phyloP scores from a whole-genome alignment of 2,113 vertebrate genomes.

The Lophotis ruficrista region DNA sequence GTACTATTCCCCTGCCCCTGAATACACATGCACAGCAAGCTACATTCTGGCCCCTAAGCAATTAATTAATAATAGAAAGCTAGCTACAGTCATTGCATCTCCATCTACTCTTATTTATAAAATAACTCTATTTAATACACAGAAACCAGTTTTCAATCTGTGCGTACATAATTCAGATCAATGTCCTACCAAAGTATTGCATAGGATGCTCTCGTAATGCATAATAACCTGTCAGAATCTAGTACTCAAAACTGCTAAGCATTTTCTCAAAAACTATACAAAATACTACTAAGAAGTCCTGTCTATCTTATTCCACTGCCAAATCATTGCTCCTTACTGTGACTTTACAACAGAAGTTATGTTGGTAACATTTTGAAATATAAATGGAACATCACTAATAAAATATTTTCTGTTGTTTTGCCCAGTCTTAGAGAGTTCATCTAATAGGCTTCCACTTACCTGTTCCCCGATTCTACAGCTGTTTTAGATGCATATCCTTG shows the following conservation, averaged over 20 bases:
- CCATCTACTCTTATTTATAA: not conserved
- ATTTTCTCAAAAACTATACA: not conserved
- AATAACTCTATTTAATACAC: not conserved
- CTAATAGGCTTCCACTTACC: not conserved
- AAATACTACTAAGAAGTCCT: not conserved
- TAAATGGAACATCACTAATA: not conserved
- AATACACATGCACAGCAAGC: fast-evolving
- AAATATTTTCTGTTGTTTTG: not conserved
- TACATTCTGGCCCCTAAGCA: not conserved
- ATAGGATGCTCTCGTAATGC: fast-evolving
- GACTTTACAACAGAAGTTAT: not conserved
- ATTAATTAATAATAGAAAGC: slow-evolving; percentile 26
- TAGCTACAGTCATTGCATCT: not conserved
- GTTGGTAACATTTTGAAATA: not conserved
- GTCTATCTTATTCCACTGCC: not conserved
- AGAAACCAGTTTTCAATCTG: not conserved
- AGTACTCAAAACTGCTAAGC: not conserved
- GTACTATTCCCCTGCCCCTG: not conserved
- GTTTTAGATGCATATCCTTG: not conserved
- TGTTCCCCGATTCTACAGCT: not conserved
- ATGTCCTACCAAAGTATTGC: not conserved
- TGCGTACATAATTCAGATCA: not conserved
- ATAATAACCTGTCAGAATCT: not conserved
- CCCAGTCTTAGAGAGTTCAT: not conserved
- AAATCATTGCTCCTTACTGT: not conserved